phyloP scores from a whole-genome alignment of 2,113 vertebrate species.

The Campylomormyrus tamandua region DNA sequence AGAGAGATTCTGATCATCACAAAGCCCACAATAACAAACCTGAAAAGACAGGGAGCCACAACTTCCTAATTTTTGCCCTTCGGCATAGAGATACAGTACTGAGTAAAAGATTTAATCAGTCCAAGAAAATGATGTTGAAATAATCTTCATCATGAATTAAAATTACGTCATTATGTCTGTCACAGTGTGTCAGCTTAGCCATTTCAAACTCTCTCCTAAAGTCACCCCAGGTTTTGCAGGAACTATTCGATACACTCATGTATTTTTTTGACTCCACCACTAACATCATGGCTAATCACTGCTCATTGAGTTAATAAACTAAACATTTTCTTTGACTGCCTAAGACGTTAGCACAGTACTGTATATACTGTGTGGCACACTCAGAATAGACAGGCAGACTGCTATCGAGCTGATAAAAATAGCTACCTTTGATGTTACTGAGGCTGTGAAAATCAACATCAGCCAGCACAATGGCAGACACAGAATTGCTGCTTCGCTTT shows the following conservation, averaged over 20 bases:
- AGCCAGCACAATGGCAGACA: slow-evolving; percentile 29
- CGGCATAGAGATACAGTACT: slow-evolving; percentile 22
- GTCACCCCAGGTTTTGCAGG: background rate
- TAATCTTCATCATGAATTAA: background rate
- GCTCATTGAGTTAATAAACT: background rate
- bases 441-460: slow-evolving; percentile 33
- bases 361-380: background rate
- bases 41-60: slow-evolving; percentile 30
- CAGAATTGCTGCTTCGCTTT: slow-evolving; percentile 17
- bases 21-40: background rate
- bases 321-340: background rate
- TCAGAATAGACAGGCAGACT: slow-evolving; percentile 21
- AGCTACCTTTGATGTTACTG: slow-evolving; percentile 53
- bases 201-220: background rate
- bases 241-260: background rate
- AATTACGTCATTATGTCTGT: background rate
- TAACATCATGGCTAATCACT: background rate
- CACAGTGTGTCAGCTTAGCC: background rate
- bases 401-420: slow-evolving; percentile 50
- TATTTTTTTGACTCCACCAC: background rate
- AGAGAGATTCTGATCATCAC: background rate
- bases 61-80: slow-evolving; percentile 22
- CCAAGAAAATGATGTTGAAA: background rate
- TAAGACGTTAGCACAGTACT: background rate
- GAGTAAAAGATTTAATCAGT: background rate